Percentiles rank a stretch among this genome's conserved stretches.
phyloP scores from a whole-genome alignment of 2,113 vertebrate species.

The cattle (Bos taurus) region ARS-UCD2.0 NC_037332.1:3472001-3472500 shows the following conservation, averaged over 20 bases:
- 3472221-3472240: not conserved
- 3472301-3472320: not conserved
- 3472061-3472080: not conserved
- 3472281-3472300: not conserved
- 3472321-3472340: not conserved
- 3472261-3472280: not conserved
- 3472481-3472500: not conserved
- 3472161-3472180: not conserved
- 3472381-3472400: not conserved
- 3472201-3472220: not conserved
- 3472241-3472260: not conserved
- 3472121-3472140: not conserved
- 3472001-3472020: not conserved
- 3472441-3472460: not conserved
- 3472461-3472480: not conserved
- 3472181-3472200: not conserved
- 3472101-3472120: not conserved
- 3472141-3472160: not conserved
- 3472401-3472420: not conserved
- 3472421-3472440: not conserved
- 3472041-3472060: not conserved
- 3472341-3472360: not conserved
- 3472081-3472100: not conserved
- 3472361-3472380: not conserved
- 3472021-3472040: not conserved